Base-by-base conservation (phyloP, 2,888 invertebrate genomes). In the Liposcelis brunnea region DNA sequence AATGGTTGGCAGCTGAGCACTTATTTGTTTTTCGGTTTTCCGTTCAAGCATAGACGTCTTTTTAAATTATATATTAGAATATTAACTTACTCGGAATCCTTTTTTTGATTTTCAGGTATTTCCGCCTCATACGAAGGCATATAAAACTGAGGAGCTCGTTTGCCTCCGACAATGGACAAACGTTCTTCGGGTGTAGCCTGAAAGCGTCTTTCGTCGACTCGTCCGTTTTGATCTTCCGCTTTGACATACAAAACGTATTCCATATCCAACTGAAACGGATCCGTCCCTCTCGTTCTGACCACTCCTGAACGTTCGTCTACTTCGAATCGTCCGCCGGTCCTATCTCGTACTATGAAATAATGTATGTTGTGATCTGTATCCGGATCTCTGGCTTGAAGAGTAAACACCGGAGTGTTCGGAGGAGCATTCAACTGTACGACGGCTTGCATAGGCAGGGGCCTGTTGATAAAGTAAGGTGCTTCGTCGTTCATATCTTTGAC, bases 401-500 rank as follows among this genome's bases (percentile, higher is more conserved):
- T 93, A 66, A 93, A 95, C 3, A 95, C 93, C 4, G 89, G 90
- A 0, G 91, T 91, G 62, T 93, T 94, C 33, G 90, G 85, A 2
- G 90, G 85, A 2, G 94, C 93, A 61, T 94, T 94, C 45, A 91
- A 72, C 59, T 94, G 91, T 1, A 95, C 93, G 49, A 95, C 93
- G 1, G 95, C 89, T 65, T 94, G 89, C 87, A 94, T 95, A 14
- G 97, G 97, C 52, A 89, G 68, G 0, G 97, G 97, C 2, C 87
- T 77, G 67, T 97, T 98, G 68, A 94, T 86, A 70, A 98, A 95
- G 64, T 90, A 87, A 1, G 97, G 93, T 1, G 86, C 82, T 63
- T 97, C 97, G 62, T 97, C 95, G 67, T 95, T 95, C 45, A 93
- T 85, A 64, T 95, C 94, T 60, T 86, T 84, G 52, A 95, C 84